Evolutionary conservation across 35 echinoderm and acorn worm genomes (phyloP).

Genomic region (Ophiothrix spiculata): DNA sequence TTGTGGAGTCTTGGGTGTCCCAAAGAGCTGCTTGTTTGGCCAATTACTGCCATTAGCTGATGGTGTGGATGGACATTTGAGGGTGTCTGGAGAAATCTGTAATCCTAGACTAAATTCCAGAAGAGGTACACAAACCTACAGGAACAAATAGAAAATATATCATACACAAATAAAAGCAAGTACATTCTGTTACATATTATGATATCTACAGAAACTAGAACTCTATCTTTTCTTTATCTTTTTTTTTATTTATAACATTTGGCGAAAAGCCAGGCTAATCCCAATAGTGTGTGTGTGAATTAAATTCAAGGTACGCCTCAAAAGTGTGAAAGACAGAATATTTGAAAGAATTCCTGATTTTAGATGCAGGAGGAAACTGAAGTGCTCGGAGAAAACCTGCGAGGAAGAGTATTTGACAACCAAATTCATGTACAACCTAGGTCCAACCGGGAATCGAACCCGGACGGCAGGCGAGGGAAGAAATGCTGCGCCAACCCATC

Average conservation of each 20-base stretch:
- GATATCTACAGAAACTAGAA: not conserved
- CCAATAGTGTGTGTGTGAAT: not conserved
- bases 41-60: not conserved
- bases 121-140: constrained; percentile 77
- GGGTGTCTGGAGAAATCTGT: not conserved
- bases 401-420: not conserved
- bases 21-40: not conserved
- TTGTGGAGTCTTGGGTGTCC: constrained; percentile 23
- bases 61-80: constrained; percentile 30
- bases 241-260: too few relatives aligned
- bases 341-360: too few relatives aligned
- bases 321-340: too few relatives aligned
- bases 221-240: not conserved
- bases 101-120: constrained; percentile 63
- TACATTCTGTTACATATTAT: not conserved
- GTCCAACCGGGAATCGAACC: too few relatives aligned
- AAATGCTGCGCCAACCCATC: too few relatives aligned
- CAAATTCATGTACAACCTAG: too few relatives aligned
- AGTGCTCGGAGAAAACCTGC: too few relatives aligned
- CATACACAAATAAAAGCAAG: not conserved
- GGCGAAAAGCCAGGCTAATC: too few relatives aligned
- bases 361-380: too few relatives aligned
- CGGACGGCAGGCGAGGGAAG: too few relatives aligned
- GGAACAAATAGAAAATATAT: constrained; percentile 8
- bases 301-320: not conserved